Evolutionary conservation across 2,113 vertebrate genomes (phyloP).

Genomic region (Campylorhamphus procurvoides): DNA sequence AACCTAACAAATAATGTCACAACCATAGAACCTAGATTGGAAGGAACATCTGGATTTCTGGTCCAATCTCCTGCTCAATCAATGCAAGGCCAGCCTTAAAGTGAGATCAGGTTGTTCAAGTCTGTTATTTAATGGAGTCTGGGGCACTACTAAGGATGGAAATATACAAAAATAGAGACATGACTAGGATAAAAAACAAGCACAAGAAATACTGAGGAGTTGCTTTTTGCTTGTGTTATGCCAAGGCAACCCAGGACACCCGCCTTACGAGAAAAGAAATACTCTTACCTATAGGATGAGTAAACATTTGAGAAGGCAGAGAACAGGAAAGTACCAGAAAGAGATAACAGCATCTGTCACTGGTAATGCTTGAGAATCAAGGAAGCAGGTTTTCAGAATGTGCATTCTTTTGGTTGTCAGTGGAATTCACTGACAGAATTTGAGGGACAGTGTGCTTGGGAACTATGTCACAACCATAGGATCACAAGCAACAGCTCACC

Average conservation of each 20-base stretch:
- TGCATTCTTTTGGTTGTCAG: neutral
- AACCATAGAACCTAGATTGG: neutral
- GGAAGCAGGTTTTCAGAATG: neutral
- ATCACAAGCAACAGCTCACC: neutral
- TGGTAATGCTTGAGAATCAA: neutral
- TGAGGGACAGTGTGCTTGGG: neutral
- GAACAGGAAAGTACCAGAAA: neutral
- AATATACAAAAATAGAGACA: neutral
- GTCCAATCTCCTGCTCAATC: neutral
- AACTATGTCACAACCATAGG: neutral
- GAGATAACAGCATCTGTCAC: accelerated
- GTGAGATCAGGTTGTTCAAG: neutral
- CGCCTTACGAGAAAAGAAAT: neutral
- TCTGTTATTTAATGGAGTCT: neutral
- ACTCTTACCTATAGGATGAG: neutral
- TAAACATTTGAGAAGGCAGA: neutral
- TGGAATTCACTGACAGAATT: neutral
- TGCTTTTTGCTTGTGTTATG: neutral
- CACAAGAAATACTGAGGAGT: neutral
- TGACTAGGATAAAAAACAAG: neutral
- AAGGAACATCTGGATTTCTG: neutral
- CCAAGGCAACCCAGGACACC: neutral
- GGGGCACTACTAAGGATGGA: accelerated
- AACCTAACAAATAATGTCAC: neutral
- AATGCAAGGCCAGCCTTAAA: neutral